Conservation (phyloP, 2,888 invertebrate genomes). For the Eustalomyia histrio region DNA sequence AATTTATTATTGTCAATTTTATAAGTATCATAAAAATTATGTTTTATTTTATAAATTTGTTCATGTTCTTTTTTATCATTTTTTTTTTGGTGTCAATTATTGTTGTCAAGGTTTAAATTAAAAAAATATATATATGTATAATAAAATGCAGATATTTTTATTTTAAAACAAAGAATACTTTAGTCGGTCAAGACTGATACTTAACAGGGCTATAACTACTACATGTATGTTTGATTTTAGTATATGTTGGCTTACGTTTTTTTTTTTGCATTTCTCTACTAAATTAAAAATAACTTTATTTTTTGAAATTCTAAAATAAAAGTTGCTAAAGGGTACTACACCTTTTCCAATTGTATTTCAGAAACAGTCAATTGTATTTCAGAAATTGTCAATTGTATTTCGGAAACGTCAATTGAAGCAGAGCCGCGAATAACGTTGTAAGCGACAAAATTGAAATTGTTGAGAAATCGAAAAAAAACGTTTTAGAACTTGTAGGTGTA, state of each 20-base stretch:
- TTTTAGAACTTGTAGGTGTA: no score
- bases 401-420: no score
- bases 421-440: no score
- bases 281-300: neutral
- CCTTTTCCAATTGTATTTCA: no score
- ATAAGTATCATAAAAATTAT: conserved; percentile 25
- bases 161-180: neutral
- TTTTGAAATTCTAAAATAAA: no score
- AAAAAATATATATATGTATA: neutral
- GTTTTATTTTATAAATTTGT: conserved; percentile 10
- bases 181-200: neutral
- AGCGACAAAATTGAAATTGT: no score
- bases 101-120: conserved; percentile 22
- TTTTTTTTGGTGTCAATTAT: conserved; percentile 39
- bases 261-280: neutral
- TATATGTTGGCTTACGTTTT: neutral
- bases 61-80: conserved; percentile 3
- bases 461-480: no score
- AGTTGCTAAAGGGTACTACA: no score
- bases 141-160: conserved; percentile 3
- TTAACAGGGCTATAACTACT: neutral
- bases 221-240: neutral
- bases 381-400: no score
- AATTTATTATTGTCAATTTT: conserved; percentile 48
- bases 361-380: no score